Base-by-base conservation (phyloP, 2,888 invertebrate species). In the Patella caerulea region DNA sequence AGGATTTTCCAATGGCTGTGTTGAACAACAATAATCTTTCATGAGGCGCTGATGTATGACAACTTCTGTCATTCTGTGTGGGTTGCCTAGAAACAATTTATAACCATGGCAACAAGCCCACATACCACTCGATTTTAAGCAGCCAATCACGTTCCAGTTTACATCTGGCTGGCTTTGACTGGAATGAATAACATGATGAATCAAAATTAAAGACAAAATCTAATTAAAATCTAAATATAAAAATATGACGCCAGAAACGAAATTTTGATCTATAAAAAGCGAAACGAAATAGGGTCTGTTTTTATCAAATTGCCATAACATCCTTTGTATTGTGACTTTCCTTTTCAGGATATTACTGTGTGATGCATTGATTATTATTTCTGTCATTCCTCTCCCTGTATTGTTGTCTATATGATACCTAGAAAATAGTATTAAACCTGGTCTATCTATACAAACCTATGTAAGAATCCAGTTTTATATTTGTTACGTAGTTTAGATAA, bases 41-140 rank as follows among this genome's bases (percentile, higher is more conserved):
- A 88, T 82, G 59, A 90, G 78, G 17, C 85, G 85, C 12, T 84
- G 83, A 74, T 85, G 86, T 52, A 89, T 74, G 9, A 88, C 56
- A 7, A 85, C 86, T 80, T 90, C 90, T 54, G 87, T 85, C 3
- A 89, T 80, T 53, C 90, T 79, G 75, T 86, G 85, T n/a, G 87
- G 86, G 74, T 88, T 88, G 12, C 88, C 70, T n/a, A 88, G 52
- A 52, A 83, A 78, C 17, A 90, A 70, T 69, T 84, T 75, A 79
- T 84, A 85, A 24, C 83, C 87, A 78, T 86, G 85, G 52, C 81
- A 78, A 85, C 88, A 87, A 11, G 86, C 75, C 89, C 90, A 90
- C 19, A 82, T 81, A 81, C 85, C 83, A 83, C 87, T 85, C 73
- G 86, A 85, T 79, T 85, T 86, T 52, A 89, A 74, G 3, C 82